Evolutionary conservation across 1,140 invertebrate genomes (phyloP).

Genomic region (Ephestia elutella): DNA sequence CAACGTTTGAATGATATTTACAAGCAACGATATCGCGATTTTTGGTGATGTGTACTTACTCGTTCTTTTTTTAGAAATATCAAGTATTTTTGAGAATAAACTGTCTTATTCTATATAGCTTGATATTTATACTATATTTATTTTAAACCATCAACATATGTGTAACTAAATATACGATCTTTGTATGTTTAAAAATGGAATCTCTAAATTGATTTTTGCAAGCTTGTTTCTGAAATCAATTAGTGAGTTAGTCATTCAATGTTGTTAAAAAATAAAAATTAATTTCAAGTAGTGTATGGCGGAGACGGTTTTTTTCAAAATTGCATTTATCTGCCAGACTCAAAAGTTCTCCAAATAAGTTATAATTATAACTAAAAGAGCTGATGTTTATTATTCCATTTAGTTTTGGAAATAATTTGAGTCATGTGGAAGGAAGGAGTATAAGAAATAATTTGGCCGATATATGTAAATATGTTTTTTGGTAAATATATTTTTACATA

Average conservation of each 20-base stretch:
- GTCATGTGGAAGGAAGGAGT: neutral
- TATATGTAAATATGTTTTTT: neutral
- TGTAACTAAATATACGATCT: neutral
- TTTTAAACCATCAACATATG: neutral
- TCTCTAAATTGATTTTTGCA: neutral
- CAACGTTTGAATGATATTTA: neutral
- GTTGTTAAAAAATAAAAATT: neutral
- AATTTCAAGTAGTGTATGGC: too few relatives aligned
- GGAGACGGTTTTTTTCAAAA: too few relatives aligned
- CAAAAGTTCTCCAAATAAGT: too few relatives aligned
- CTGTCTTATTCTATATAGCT: neutral
- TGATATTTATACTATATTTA: neutral
- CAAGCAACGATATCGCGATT: neutral
- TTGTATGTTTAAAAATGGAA: neutral
- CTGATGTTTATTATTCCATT: too few relatives aligned
- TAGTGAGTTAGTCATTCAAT: neutral
- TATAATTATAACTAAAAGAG: too few relatives aligned
- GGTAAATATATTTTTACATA: constrained; percentile 10
- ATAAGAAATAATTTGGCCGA: neutral
- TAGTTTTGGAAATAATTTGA: neutral
- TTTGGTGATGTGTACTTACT: neutral
- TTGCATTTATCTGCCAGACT: too few relatives aligned
- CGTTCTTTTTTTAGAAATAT: neutral
- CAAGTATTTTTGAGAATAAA: neutral
- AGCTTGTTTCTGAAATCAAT: neutral